Evolutionary conservation across 30 jellyfish, hydroid and myxozoan genomes (phyloP).

Genomic region (Turritopsis rubra): DNA sequence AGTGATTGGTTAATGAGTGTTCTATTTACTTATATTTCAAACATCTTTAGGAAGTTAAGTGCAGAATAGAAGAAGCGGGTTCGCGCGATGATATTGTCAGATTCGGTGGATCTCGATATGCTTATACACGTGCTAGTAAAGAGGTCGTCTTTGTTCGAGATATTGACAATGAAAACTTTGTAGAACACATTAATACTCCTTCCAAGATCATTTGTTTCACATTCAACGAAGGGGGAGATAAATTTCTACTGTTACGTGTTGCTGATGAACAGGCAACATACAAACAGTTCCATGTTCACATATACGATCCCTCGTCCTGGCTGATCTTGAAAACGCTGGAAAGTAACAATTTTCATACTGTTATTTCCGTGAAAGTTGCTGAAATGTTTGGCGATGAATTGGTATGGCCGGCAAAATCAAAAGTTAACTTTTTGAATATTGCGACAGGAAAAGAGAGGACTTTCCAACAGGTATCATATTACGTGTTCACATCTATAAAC

Average conservation of each 20-base stretch:
- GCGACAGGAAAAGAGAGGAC: background rate
- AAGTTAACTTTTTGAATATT: background rate
- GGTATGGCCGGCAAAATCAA: background rate
- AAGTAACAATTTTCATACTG: background rate
- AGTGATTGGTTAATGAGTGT: no score
- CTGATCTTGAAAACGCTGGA: background rate
- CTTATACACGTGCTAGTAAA: slow-evolving; percentile 45
- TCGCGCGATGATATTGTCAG: slow-evolving; percentile 24
- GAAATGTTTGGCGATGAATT: background rate
- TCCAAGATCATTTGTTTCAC: slow-evolving; percentile 24
- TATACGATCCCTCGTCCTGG: background rate
- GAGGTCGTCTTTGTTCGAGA: slow-evolving; percentile 25
- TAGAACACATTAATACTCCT: slow-evolving; percentile 31
- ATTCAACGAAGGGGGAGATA: slow-evolving; percentile 29
- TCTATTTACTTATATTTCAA: no score
- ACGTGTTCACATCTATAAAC: no score
- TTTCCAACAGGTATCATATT: background rate
- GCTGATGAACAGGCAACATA: slow-evolving; percentile 35
- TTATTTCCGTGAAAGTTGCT: background rate
- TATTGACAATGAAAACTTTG: slow-evolving; percentile 23
- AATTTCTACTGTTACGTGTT: slow-evolving; percentile 28
- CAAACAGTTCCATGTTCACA: slow-evolving; percentile 31
- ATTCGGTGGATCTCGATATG: slow-evolving; percentile 56
- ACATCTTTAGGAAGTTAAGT: background rate
- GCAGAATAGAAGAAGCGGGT: background rate